Evolutionary conservation across 1,140 invertebrate species (phyloP).

Genomic region (Drosophila pseudoananassae): DNA sequence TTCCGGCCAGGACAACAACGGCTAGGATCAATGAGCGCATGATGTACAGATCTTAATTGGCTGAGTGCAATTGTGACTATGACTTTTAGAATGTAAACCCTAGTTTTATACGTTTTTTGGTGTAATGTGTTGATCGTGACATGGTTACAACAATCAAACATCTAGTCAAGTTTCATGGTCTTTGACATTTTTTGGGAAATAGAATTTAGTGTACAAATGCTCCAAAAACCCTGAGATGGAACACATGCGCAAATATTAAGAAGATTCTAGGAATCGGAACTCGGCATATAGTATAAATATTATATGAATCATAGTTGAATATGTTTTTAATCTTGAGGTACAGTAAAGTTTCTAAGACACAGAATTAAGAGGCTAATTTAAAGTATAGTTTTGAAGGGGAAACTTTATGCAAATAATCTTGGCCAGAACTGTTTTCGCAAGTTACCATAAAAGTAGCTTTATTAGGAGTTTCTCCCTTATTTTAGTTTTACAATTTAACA

Average conservation of each 20-base stretch:
- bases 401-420: background rate
- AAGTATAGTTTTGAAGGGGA: background rate
- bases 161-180: constrained; percentile 1
- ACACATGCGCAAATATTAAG: constrained; percentile 43
- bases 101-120: constrained; percentile 42
- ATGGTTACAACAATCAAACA: constrained; percentile 39
- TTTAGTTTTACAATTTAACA: too few species aligned
- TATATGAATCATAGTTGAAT: constrained; percentile 16
- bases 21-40: constrained; percentile 36
- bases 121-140: constrained; percentile 6
- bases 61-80: constrained; percentile 44
- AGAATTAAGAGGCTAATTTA: background rate
- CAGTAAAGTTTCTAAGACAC: background rate
- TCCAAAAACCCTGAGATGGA: background rate
- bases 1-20: constrained; percentile 30
- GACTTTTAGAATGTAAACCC: background rate
- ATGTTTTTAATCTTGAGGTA: background rate
- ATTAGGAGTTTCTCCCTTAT: background rate
- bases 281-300: background rate
- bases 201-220: background rate
- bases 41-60: constrained; percentile 15
- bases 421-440: background rate
- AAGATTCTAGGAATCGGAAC: constrained; percentile 12
- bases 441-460: background rate
- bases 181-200: background rate